Evolutionary conservation across 2,797 vertebrate species (phyloP), one percentile per base, ranked within the genome.

Genomic region (Leptatherina wallacei): DNA sequence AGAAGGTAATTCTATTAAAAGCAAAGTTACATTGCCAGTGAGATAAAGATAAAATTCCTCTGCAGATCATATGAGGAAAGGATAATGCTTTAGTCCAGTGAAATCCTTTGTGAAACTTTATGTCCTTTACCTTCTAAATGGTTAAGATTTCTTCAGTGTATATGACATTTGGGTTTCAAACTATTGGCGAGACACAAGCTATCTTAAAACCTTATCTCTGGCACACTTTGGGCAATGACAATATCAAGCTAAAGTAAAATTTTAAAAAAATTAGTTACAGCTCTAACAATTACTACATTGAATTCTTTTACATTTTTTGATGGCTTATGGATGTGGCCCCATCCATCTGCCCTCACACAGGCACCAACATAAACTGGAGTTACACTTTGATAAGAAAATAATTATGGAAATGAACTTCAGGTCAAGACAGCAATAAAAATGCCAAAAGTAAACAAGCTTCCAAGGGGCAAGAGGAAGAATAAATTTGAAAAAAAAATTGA

Each of bases 361-460:
- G 47, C 56, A 32, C 29, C 22, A 14, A 24, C 1, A 18, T 54
- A 36, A 56, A 74, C 47, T 71, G 20, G 38, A 44, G 49, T 6
- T 36, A 47, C 9, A 27, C n/a, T 73, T 59, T 49, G n/a, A 66
- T 49, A 24, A 44, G 38, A 33, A 51, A 64, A n/a, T 47, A 30
- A 32, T 61, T 38, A 61, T 14, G 0, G 29, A 75, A 60, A 72
- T 6, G 1, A 47, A 36, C 61, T 7, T 20, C 13, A 11, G 18
- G 16, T 68, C 55, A 38, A 42, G 36, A 36, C 30, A 52, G n/a
- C 27, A 55, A n/a, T 57, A 24, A 38, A 69, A 49, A 8, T 35
- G 35, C 14, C 27, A 27, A 69, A 35, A 22, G 18, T 40, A 71
- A 65, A 61, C 22, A 64, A 27, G 9, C 11, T 47, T n/a, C 24